Percentiles rank a stretch among this genome's conserved stretches.
These are phyloP conservation scores for Drosophila malerkotliana DNA, from an alignment of 1,140 invertebrate species.

Conservation along the genomic window DNA sequence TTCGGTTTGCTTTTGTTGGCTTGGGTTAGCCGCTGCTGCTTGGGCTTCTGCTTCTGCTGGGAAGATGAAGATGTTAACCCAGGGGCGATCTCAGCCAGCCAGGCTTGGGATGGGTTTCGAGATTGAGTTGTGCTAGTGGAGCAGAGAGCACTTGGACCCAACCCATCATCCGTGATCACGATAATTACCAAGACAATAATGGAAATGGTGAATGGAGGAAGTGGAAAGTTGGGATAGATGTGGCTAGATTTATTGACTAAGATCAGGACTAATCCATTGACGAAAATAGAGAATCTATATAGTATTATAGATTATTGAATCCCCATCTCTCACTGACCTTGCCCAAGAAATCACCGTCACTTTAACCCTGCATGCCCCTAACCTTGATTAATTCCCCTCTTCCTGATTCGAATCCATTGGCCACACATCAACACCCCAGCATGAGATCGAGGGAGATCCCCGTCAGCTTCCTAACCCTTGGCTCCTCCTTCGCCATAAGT, in stretches of 20 bases:
- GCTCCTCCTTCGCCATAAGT: conserved; percentile 29
- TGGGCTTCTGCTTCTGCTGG: conserved; percentile 15
- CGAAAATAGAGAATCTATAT: neutral
- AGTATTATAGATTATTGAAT: neutral
- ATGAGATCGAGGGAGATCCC: conserved; percentile 14
- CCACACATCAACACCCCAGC: conserved; percentile 42
- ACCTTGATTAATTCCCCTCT: conserved; percentile 27
- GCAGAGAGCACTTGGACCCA: conserved; percentile 36
- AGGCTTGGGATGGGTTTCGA: conserved; percentile 30
- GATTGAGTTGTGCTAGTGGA: conserved; percentile 68
- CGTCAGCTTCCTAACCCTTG: conserved; percentile 7
- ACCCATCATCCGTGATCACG: conserved; percentile 43
- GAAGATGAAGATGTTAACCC: conserved; percentile 51
- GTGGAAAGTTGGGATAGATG: too few relatives aligned
- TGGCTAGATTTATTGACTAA: neutral
- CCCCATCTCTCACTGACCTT: conserved; percentile 3
- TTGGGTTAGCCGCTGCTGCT: conserved; percentile 6
- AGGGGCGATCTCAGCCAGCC: conserved; percentile 42
- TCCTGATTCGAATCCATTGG: conserved; percentile 9
- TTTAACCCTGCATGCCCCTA: neutral
- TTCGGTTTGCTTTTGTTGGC: conserved; percentile 24
- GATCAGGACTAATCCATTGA: neutral
- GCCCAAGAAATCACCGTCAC: conserved; percentile 6
- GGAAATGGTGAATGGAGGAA: conserved; percentile 3
- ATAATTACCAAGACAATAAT: conserved; percentile 45